Evolutionary conservation across 2,797 vertebrate genomes (phyloP), one percentile per base, ranked within the genome.

Genomic region (Microchirus variegatus): DNA sequence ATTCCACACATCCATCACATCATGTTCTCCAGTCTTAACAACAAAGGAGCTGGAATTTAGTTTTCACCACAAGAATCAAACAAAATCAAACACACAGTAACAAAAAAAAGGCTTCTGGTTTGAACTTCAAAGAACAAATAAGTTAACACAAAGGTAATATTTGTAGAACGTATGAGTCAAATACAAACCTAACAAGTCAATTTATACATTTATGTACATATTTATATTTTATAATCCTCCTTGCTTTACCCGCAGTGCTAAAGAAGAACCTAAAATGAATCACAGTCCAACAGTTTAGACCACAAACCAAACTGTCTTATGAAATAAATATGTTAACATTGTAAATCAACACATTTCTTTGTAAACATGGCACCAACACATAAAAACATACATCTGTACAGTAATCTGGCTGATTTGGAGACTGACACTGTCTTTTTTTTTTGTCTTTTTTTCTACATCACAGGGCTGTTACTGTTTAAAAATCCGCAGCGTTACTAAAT

Each of bases 331-430:
- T 55, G 51, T 50, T 49, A 62, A 38, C 44, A 49, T 40, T 60
- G 47, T 15, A 80, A 81, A 78, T 49, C 37, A 81, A 73, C 52
- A 54, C 31, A 31, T 43, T 19, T 54, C 61, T 49, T 73, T 77
- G 75, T 78, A 85, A 89, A 88, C 71, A 78, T 84, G 77, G 66
- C 67, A 87, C 47, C 59, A 77, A 82, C 74, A 87, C 69, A 78
- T 55, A 70, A 2, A 59, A 73, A 85, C 69, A 69, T 1, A 82
- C 56, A 80, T 71, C 50, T 86, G 80, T 84, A 88, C 77, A 85
- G 52, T 69, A 61, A 59, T 72, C 64, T 63, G 70, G 75, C 67
- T 59, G 53, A 69, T 73, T 53, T 65, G 47, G 19, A 77, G 63
- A 59, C 40, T 40, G 15, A 43, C 17, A 36, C 46, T 72, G 42